Percentiles rank a stretch among this genome's conserved stretches.
phyloP scores from a whole-genome alignment of 1,140 invertebrate genomes.

The Venturia canescens region DNA sequence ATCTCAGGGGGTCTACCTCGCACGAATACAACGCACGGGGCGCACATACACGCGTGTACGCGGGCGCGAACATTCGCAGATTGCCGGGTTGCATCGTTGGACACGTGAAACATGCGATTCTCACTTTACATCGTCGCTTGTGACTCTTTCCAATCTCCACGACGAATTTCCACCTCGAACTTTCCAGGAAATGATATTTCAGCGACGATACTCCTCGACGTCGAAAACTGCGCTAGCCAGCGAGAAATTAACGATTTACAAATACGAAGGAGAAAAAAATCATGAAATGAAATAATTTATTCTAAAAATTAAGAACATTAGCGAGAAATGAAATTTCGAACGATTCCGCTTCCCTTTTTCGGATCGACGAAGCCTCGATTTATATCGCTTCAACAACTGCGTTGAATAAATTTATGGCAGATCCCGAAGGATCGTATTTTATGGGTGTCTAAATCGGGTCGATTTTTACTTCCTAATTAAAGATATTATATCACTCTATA shows the following conservation, averaged over 20 bases:
- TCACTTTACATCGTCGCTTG: constrained; percentile 45
- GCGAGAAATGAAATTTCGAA: too few relatives aligned
- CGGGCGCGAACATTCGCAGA: constrained; percentile 36
- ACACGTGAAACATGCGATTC: constrained; percentile 62
- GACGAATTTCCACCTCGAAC: neutral
- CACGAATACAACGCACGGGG: constrained; percentile 48
- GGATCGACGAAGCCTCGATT: too few relatives aligned
- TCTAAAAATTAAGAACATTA: neutral
- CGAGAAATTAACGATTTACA: neutral
- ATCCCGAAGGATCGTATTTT: too few relatives aligned
- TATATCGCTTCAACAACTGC: too few relatives aligned
- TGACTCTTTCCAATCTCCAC: neutral
- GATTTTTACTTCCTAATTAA: too few relatives aligned
- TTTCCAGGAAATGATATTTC: neutral
- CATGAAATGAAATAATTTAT: neutral
- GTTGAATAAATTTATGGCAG: too few relatives aligned
- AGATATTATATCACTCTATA: too few relatives aligned
- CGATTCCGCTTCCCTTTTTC: too few relatives aligned
- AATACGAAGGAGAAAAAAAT: neutral
- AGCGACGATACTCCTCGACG: neutral
- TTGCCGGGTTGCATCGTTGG: constrained; percentile 59
- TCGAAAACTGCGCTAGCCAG: neutral
- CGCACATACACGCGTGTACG: constrained; percentile 28
- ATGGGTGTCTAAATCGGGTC: too few relatives aligned
- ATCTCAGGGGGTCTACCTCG: constrained; percentile 54